These are phyloP conservation scores for Tringa solitaria DNA, from an alignment of 2,113 vertebrate genomes.

Conservation along the genomic window DNA sequence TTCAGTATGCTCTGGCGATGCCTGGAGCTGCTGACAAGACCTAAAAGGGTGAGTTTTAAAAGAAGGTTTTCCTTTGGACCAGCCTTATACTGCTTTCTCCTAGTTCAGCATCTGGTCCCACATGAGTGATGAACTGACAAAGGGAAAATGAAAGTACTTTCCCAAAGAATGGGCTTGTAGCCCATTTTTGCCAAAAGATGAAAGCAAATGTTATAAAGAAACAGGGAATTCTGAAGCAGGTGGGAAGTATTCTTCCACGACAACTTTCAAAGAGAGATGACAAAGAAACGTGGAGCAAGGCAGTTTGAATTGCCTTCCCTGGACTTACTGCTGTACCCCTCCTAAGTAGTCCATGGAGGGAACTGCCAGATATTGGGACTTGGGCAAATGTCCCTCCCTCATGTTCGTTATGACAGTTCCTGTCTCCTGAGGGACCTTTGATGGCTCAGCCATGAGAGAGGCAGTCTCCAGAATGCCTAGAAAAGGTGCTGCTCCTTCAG, in stretches of 20 bases:
- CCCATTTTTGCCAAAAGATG: background rate
- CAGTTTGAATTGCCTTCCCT: background rate
- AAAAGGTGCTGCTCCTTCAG: background rate
- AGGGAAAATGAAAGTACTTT: background rate
- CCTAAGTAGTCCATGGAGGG: background rate
- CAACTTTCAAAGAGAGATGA: background rate
- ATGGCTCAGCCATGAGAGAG: background rate
- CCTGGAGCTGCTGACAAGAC: constrained; percentile 50
- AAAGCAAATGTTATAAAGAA: background rate
- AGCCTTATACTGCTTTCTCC: constrained; percentile 46
- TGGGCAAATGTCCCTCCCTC: fast-evolving
- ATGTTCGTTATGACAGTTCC: background rate
- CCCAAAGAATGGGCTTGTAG: background rate
- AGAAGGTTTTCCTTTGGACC: constrained; percentile 21
- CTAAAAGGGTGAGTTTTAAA: constrained; percentile 20
- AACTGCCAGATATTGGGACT: background rate
- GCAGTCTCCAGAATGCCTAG: background rate
- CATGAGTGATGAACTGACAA: constrained; percentile 16
- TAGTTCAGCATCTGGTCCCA: constrained; percentile 23
- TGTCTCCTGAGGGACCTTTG: background rate
- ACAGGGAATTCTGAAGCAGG: background rate
- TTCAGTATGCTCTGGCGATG: constrained; percentile 46
- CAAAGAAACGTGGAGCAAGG: background rate
- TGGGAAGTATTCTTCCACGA: background rate
- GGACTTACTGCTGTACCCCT: background rate